Evolutionary conservation across 2,888 invertebrate genomes (phyloP), one percentile per base, ranked within the genome.

Genomic region (Himalopsyche tibetana): DNA sequence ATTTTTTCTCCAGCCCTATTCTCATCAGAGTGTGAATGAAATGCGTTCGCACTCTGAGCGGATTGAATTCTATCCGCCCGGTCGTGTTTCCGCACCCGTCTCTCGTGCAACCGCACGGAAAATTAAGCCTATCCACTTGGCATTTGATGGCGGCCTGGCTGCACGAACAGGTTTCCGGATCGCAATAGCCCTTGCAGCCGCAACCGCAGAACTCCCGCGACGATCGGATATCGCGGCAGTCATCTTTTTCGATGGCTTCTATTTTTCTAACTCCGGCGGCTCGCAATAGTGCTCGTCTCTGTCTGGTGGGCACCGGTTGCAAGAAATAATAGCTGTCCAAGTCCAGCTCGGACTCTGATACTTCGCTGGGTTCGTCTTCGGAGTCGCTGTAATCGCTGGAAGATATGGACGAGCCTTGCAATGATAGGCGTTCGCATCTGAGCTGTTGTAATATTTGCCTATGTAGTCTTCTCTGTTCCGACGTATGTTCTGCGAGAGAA

Each of bases 11-110:
- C 90, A 98, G 92, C 89, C 98, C 97, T 89, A 98, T 91, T 88
- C 98, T 95, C 98, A 99, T 98, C 84, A 99, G 94, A 0, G 99
- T 99, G 90, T 99, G 98, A 90, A 99, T 98, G 91, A 98, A 99
- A 92, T 99, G 99, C 19, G 98, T 98, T 88, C 98, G 95, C 8
- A 99, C 99, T 89, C 99, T 95, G 56, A 98, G 95, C 0, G 99
- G 98, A 91, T 99, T 99, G 91, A 99, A 99, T 92, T 99, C 99
- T 89, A 99, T 97, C 88, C 99, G 95, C 5, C 99, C 99, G 80
- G 96, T 95, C 0, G 96, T 95, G 91, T 99, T 99, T 87, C 96
- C 96, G 92, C 99, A 99, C 82, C 98, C 98, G 90, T 98, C 98
- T 89, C 97, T 95, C 3, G 97, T 96, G 92, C 99, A 99, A 15